Evolutionary conservation across 2,888 invertebrate genomes (phyloP), one percentile per base, ranked within the genome.

Genomic region (Troides oblongomaculatus): DNA sequence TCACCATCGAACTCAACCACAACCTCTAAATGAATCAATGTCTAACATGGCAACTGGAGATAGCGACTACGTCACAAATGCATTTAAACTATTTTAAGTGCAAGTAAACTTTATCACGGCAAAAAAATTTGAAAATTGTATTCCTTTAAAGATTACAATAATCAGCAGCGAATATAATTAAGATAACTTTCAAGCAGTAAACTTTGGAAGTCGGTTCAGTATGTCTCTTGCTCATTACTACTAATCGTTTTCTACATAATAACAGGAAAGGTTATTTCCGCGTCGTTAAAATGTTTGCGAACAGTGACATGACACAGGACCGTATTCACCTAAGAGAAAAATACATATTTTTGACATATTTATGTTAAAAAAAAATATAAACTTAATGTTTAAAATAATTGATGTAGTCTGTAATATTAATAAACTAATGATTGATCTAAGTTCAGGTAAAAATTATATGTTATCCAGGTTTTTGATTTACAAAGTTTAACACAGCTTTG

Each of bases 231-330:
- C 77, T 77, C 71, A 77, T 77, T 80, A 81, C 74, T 73, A 74
- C 76, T 83, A 82, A 83, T 85, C 78, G 79, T 78, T 74, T 76
- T 76, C 76, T 72, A 74, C 78, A 79, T 82, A 84, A 86, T 83
- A 79, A 76, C 81, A 79, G 84, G 84, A 85, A 58, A 84, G 83
- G 80, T 79, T 81, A 77, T 82, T 86, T 88, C 86, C 88, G 84
- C 79, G 74, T 84, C 75, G 75, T 81, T 79, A 76, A 78, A 76
- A 79, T 76, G 76, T 80, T 79, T 78, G 78, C 78, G 72, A 77
- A 59, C 62, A 53, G 18, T 53, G 46, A 63, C 25, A 50, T 50
- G 36, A 12, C 17, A 63, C 68, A 64, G 63, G 39, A 4, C 50
- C 53, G 66, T 36, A 60, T 30, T 60, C 6, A n/a, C 53, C 6